Evolutionary conservation across 2,888 invertebrate genomes (phyloP).

Genomic region (Amblyteles armatorius): DNA sequence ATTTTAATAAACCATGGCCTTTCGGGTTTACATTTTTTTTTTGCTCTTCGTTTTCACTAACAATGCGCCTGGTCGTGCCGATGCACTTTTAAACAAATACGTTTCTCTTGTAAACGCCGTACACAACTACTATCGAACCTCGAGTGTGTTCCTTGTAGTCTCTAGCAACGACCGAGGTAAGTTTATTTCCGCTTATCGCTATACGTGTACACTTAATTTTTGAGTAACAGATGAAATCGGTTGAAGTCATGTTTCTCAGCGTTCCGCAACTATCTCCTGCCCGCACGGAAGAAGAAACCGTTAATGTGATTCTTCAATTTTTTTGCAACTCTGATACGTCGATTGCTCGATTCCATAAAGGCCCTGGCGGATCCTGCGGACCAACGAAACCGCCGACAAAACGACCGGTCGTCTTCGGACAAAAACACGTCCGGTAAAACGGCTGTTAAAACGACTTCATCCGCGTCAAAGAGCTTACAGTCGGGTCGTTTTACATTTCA

Average conservation of each 20-base stretch:
- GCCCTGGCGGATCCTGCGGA: too few species aligned
- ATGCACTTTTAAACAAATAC: background rate
- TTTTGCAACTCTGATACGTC: too few species aligned
- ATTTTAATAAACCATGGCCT: background rate
- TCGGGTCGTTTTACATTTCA: too few species aligned
- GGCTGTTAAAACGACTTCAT: too few species aligned
- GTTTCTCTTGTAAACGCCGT: slow-evolving; percentile 57
- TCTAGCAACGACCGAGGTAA: slow-evolving; percentile 40
- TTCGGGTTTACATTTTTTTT: background rate
- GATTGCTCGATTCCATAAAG: too few species aligned
- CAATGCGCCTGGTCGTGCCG: too few species aligned
- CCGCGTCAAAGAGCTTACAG: too few species aligned
- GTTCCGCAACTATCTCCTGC: background rate
- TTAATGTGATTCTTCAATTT: too few species aligned
- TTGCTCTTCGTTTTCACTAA: background rate
- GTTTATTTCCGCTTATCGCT: background rate
- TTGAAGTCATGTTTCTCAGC: background rate
- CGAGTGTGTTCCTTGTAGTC: slow-evolving; percentile 70
- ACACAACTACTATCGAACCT: slow-evolving; percentile 67
- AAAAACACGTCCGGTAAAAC: too few species aligned
- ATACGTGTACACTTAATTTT: background rate
- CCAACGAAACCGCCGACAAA: too few species aligned
- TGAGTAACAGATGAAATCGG: background rate
- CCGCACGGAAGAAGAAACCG: too few species aligned
- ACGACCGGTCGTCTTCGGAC: too few species aligned